Conservation (phyloP, 2,113 vertebrate genomes). For the Saguinus imperator region DNA sequence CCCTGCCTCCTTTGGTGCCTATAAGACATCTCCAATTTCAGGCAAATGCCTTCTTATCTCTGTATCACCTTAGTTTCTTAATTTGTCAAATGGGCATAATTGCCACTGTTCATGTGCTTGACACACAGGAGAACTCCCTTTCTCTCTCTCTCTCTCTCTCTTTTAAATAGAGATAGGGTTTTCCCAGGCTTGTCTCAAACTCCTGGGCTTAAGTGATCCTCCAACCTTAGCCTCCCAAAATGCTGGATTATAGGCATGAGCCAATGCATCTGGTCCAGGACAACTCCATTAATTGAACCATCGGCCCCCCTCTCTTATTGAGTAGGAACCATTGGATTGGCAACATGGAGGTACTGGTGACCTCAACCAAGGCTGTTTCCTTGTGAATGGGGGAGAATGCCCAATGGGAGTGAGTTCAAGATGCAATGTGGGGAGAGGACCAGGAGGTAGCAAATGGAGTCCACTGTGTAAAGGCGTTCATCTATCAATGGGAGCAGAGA, state of each 20-base stretch:
- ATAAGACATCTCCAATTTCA: neutral
- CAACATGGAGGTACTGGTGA: neutral
- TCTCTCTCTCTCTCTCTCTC: too few relatives aligned
- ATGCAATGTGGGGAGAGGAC: rapidly evolving
- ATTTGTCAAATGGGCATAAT: neutral
- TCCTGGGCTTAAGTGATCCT: too few relatives aligned
- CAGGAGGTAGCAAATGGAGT: neutral
- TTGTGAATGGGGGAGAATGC: rapidly evolving
- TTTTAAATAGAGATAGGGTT: too few relatives aligned
- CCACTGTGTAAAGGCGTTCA: neutral
- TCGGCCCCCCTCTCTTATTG: rapidly evolving
- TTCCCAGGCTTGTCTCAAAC: too few relatives aligned
- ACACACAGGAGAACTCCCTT: too few relatives aligned
- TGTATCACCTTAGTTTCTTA: neutral
- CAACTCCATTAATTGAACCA: neutral
- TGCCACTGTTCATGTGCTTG: too few relatives aligned
- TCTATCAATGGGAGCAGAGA: neutral
- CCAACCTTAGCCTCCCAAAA: too few relatives aligned
- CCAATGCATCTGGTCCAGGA: too few relatives aligned
- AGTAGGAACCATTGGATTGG: rapidly evolving
- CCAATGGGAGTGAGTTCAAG: neutral
- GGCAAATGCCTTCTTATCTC: neutral
- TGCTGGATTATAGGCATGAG: too few relatives aligned
- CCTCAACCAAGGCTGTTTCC: neutral
- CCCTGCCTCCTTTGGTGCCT: neutral